A percentile compares a stretch with the other conserved stretches of the same genome.
phyloP scores from a whole-genome alignment of 2,113 vertebrate genomes.

The Galemys pyrenaicus region DNA sequence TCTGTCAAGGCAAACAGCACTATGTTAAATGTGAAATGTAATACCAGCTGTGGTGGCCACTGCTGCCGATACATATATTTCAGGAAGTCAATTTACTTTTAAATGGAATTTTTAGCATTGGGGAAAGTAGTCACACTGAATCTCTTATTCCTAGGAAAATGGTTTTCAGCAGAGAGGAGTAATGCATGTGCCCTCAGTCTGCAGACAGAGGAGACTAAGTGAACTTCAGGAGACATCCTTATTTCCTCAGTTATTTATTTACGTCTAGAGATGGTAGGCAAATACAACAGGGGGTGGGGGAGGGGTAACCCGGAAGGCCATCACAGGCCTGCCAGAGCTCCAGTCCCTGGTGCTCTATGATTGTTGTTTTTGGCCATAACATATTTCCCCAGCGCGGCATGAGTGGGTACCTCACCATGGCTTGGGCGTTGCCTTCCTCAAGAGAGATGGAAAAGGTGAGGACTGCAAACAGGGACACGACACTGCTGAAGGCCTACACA shows the following conservation, averaged over 20 bases:
- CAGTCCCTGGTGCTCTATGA: neutral
- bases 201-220: neutral
- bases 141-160: constrained; percentile 60
- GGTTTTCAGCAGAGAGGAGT: constrained; percentile 2
- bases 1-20: constrained; percentile 61
- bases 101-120: constrained; percentile 73
- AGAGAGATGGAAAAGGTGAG: neutral
- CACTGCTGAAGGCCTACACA: neutral
- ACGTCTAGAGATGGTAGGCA: neutral
- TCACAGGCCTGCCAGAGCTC: neutral
- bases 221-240: neutral
- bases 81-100: constrained; percentile 76
- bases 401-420: neutral
- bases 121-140: constrained; percentile 55
- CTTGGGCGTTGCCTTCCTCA: neutral
- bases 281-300: neutral
- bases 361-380: too few species aligned
- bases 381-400: too few species aligned
- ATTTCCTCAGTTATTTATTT: neutral
- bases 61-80: constrained; percentile 61
- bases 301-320: rapidly evolving
- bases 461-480: rapidly evolving
- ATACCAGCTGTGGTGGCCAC: constrained; percentile 21
- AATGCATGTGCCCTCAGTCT: neutral
- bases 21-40: constrained; percentile 54